Conservation (phyloP, 2,797 vertebrate species). For the Hipposideros larvatus region DNA sequence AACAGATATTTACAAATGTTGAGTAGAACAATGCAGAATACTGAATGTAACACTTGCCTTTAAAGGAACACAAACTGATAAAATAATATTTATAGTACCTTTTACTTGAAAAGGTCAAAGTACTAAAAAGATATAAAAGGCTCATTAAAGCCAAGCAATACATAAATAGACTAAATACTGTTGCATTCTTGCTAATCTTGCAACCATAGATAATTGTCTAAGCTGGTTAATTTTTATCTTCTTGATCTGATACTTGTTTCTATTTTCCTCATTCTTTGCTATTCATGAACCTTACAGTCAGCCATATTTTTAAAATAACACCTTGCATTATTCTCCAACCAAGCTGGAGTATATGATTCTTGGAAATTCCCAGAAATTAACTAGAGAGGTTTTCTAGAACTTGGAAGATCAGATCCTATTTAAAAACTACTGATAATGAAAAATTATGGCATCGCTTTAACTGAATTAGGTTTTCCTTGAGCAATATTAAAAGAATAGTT, state of each 20-base stretch:
- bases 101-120: slow-evolving; percentile 57
- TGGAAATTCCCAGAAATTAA: slow-evolving; percentile 48
- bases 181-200: not conserved
- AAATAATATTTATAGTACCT: slow-evolving; percentile 15
- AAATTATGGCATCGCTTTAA: slow-evolving; percentile 23
- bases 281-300: not conserved
- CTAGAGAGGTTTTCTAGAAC: not conserved
- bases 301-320: slow-evolving; percentile 13
- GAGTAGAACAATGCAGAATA: not conserved
- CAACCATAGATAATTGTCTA: slow-evolving; percentile 14
- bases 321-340: slow-evolving; percentile 17
- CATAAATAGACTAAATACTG: not conserved
- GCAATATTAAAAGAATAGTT: slow-evolving; percentile 36
- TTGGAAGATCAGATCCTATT: not conserved
- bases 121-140: not conserved
- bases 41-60: not conserved
- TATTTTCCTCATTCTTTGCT: slow-evolving; percentile 24
- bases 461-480: slow-evolving; percentile 44
- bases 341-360: not conserved
- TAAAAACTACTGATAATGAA: slow-evolving; percentile 38
- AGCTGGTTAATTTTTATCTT: slow-evolving; percentile 50
- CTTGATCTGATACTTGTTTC: slow-evolving; percentile 20
- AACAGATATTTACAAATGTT: slow-evolving; percentile 48
- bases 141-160: slow-evolving; percentile 13
- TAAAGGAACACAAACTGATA: slow-evolving; percentile 33